Base-by-base conservation (phyloP, 2,113 vertebrate genomes). In the Poeciliopsis prolifica region DNA sequence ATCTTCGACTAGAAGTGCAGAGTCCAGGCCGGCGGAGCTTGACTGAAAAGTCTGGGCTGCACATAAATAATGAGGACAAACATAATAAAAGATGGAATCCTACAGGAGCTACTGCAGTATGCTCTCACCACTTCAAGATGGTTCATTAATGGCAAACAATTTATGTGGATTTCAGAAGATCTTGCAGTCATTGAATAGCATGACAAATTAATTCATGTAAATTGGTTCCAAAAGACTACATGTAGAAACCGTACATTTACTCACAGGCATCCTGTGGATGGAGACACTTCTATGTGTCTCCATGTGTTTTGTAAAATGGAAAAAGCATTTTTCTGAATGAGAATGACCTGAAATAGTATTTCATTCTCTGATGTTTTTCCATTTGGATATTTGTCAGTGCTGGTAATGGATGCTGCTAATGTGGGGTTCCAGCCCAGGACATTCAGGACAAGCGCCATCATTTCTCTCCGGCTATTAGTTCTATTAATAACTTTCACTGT, bases 351-450 rank as follows among this genome's bases (percentile, higher is more conserved):
- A 62, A 74, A 78, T n/a, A 74, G 74, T 82, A 82, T 74, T 87
- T 85, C 6, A 81, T 83, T 63, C 60, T 31, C 33, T 63, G 37
- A 76, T 77, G 64, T 83, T 78, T 82, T 42, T 84, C 77, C 54
- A 48, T 48, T 48, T 19, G 14, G 44, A 65, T 84, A 74, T 80
- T 35, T 87, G 72, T 76, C 60, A 68, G 63, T 9, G 5, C 19
- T 0, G 1, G 63, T 79, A 51, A 72, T 77, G 61, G 79, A 70
- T 74, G 71, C 58, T 33, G 40, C 54, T 31, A 69, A 67, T 68
- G 26, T 67, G 42, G 74, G 74, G 61, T 61, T 69, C n/a, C 58
- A 68, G 76, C 31, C 76, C 61, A 15, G 68, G 30, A 72, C 71
- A 76, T 72, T 80, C 28, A 83, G 69, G 17, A 73, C 24, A 72